Conservation (phyloP, 2,888 invertebrate genomes). For the Coelinius sp. region DNA sequence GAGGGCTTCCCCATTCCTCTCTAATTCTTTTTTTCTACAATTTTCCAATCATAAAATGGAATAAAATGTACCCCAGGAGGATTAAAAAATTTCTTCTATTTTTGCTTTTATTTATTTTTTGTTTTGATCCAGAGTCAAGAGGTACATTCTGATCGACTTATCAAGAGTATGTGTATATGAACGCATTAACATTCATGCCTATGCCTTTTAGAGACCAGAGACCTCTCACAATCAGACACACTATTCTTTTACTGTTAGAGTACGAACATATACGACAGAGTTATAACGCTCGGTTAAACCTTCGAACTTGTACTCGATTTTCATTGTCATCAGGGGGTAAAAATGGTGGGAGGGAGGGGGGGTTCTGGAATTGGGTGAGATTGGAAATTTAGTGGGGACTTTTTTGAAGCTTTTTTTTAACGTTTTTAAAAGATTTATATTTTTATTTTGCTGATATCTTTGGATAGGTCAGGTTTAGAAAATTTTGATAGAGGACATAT, state of each 20-base stretch:
- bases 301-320: constrained; percentile 18
- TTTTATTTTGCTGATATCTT: no score
- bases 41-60: constrained; percentile 34
- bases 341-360: background rate
- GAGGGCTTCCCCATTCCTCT: constrained; percentile 32
- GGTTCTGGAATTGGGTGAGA: background rate
- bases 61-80: background rate
- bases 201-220: constrained; percentile 21
- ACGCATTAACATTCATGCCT: constrained; percentile 21
- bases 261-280: background rate
- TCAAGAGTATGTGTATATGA: background rate
- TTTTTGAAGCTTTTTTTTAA: no score
- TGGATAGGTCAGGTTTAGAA: no score
- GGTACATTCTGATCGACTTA: constrained; percentile 8
- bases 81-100: no score
- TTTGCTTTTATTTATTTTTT: constrained; percentile 1
- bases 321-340: constrained; percentile 11
- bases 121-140: background rate
- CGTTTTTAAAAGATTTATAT: background rate
- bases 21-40: constrained; percentile 14
- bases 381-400: background rate
- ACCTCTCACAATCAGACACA: constrained; percentile 17
- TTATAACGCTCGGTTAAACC: constrained; percentile 5
- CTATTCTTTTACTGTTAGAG: constrained; percentile 25
- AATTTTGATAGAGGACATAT: no score